A percentile compares a stretch with the other conserved stretches of the same genome.
These are phyloP conservation scores for Gracilinanus agilis DNA, from an alignment of 2,113 vertebrate genomes.

Conservation along the genomic window DNA sequence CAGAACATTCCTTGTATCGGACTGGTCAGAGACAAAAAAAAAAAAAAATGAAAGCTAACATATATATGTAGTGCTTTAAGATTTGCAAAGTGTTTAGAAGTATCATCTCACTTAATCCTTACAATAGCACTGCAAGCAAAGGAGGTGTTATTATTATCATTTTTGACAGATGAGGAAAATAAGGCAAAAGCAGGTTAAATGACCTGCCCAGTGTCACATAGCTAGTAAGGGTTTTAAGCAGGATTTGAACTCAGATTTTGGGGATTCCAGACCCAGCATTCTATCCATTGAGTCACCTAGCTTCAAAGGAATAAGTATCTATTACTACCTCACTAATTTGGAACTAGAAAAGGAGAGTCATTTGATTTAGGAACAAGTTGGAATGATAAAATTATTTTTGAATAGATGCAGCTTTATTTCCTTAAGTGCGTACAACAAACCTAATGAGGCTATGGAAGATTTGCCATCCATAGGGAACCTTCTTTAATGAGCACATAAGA, in stretches of 20 bases:
- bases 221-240: not conserved
- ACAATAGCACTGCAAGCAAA: not conserved
- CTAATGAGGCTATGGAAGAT: not conserved
- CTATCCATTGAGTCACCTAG: not conserved
- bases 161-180: not conserved
- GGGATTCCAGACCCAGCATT: not conserved
- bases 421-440: not conserved
- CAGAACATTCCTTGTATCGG: not conserved
- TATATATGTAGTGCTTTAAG: not conserved
- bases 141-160: not conserved
- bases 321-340: not conserved
- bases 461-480: not conserved
- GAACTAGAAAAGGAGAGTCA: not conserved
- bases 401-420: conserved; percentile 5
- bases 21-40: not conserved
- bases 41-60: not conserved
- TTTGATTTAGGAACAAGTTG: not conserved
- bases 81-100: not conserved
- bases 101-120: not conserved
- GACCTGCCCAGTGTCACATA: not conserved
- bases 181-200: not conserved
- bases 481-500: not conserved
- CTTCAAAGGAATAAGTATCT: not conserved
- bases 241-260: not conserved
- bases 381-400: not conserved